A percentile compares a stretch with the other conserved stretches of the same genome.
Conservation (phyloP, 2,888 invertebrate species). For the Miltochrista miniata region DNA sequence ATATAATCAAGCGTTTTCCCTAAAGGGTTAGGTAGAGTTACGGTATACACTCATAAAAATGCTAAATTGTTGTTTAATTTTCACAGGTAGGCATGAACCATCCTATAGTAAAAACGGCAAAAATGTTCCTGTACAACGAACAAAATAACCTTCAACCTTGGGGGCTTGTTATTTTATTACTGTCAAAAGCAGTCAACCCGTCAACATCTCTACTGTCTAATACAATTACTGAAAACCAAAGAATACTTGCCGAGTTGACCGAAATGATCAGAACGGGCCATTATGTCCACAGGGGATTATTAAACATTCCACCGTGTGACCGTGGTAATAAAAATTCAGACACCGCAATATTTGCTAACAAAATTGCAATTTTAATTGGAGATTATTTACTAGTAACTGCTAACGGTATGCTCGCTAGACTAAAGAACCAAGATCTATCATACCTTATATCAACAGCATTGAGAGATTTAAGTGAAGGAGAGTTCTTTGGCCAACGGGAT, state of each 20-base stretch:
- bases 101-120: conserved; percentile 93
- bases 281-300: conserved; percentile 88
- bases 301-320: conserved; percentile 74
- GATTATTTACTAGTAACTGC: conserved; percentile 93
- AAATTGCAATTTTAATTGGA: conserved; percentile 93
- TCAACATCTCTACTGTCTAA: conserved; percentile 82
- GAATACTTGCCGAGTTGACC: conserved; percentile 86
- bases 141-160: conserved; percentile 93
- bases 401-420: conserved; percentile 89
- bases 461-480: conserved; percentile 91
- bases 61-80: neutral
- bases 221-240: conserved; percentile 80
- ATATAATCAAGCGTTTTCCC: too few relatives aligned
- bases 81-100: conserved; percentile 90
- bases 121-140: conserved; percentile 91
- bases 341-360: conserved; percentile 93
- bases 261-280: conserved; percentile 95
- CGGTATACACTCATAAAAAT: too few relatives aligned
- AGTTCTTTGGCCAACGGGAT: conserved; percentile 90
- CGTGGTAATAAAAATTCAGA: conserved; percentile 78
- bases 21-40: too few relatives aligned
- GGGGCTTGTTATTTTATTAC: conserved; percentile 91
- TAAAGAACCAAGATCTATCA: conserved; percentile 88
- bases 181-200: conserved; percentile 89
- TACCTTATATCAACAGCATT: conserved; percentile 92